Percentiles rank a stretch among this genome's conserved stretches.
Conservation (phyloP, 2,113 vertebrate species). For the Spheniscus mendiculus region DNA sequence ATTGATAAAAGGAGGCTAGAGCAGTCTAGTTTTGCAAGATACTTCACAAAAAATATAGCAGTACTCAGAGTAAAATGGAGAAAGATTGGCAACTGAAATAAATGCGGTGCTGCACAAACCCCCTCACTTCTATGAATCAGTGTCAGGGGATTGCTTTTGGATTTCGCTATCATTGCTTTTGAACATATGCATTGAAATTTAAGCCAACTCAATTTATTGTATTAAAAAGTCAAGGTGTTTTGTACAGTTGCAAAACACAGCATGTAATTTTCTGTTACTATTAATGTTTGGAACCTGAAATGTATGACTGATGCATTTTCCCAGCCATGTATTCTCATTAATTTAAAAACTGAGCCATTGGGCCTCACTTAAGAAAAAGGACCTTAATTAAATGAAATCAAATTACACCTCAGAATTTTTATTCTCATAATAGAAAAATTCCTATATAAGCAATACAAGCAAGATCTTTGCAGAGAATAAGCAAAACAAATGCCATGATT, state of each 20-base stretch:
- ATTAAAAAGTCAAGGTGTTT: not conserved
- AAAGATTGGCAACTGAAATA: not conserved
- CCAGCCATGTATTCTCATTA: not conserved
- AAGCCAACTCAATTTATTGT: not conserved
- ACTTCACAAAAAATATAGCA: not conserved
- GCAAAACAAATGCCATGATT: not conserved
- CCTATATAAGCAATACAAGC: not conserved
- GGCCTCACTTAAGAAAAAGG: not conserved
- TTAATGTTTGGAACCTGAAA: not conserved
- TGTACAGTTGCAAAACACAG: not conserved
- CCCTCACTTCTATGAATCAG: not conserved
- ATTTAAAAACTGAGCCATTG: not conserved
- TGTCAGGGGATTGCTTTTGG: not conserved
- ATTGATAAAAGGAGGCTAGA: not conserved
- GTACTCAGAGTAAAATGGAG: not conserved
- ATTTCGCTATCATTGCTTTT: not conserved
- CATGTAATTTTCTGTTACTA: not conserved
- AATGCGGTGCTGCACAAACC: not conserved
- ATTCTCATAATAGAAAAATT: not conserved
- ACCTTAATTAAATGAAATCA: not conserved
- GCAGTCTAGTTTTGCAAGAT: not conserved
- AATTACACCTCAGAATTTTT: not conserved
- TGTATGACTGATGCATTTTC: not conserved
- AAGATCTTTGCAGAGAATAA: not conserved
- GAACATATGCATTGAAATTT: not conserved